Evolutionary conservation across 2,113 vertebrate species (phyloP), one percentile per base, ranked within the genome.

Genomic region (Solea solea): DNA sequence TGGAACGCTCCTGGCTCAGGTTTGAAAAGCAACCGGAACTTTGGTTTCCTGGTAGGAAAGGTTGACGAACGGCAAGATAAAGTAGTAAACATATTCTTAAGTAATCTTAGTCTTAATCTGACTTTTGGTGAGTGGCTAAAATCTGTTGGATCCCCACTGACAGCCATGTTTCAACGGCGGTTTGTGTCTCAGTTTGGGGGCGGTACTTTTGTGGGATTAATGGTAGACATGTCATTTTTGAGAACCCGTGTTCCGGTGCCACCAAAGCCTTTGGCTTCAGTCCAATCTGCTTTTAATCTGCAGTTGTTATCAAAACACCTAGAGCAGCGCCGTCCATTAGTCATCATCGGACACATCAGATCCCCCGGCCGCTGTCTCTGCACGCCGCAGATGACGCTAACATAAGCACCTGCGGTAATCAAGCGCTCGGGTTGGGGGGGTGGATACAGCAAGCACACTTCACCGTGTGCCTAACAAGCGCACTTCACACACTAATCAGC

Each of bases 401-500:
- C 63, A 65, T 58, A 78, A 69, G n/a, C 70, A 52, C 41, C 69
- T 15, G 76, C 81, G 53, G 78, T 84, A 88, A 89, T 88, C 78
- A 85, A 77, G 74, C 72, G 60, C 16, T 80, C 78, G 82, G 76
- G 86, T 64, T 78, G 83, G 15, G 79, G 74, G 45, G 12, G 45
- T 83, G 13, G 82, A 61, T 76, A 60, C 80, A 86, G 88, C 90
- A 85, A 82, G 83, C 78, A 34, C 85, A 86, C 78, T 86, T 80
- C 82, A 87, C 79, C 75, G 86, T 83, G 44, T 60, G 74, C 63
- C 84, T 83, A 86, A 91, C 82, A 87, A 87, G 84, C 69, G 46
- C 83, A 88, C 90, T 90, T 82, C 86, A 86, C 83, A 76, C 72
- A 72, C 83, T 91, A 87, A 91, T 89, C 82, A 85, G 83, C 78